Evolutionary conservation across 2,888 invertebrate genomes (phyloP), one percentile per base, ranked within the genome.

Genomic region (Beris chalybata): DNA sequence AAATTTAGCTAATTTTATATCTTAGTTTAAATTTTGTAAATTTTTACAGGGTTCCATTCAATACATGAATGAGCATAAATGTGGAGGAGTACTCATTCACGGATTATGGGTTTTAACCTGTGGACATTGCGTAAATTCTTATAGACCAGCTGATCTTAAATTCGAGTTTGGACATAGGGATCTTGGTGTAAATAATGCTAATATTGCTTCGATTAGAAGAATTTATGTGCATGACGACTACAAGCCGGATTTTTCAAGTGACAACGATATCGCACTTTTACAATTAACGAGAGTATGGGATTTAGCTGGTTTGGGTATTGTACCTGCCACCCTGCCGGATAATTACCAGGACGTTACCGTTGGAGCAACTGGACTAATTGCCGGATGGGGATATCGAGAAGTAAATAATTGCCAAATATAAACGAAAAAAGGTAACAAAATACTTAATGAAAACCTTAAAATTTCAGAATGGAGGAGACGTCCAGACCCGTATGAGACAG

Each of bases 201-300:
- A 76, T 70, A 71, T 77, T 6, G 72, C 74, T 4, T 30, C 61
- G 0, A 71, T 80, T 5, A 71, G 72, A 44, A 71, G 72, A 3
- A 71, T 79, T 13, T 73, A 80, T 15, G 69, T 71, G 31, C 83
- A 82, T 53, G 74, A 77, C 5, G 13, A 54, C 0, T 83, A 78
- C 71, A 69, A 72, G 64, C 72, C 71, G 0, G 5, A 0, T 6
- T 64, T 69, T 0, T 69, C 70, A 6, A 76, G 76, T 56, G 78
- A 80, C 65, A 81, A 81, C 65, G 83, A 83, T 47, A 78, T 82
- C n/a, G 77, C 81, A 4, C 67, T 83, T 38, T 61, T 83, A 15
- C 73, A 79, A 75, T 71, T 78, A 65, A n/a, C n/a, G n/a, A n/a
- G n/a, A n/a, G n/a, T n/a, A n/a, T n/a, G n/a, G n/a, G n/a, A n/a